Base-by-base conservation (phyloP, 2,113 vertebrate genomes). In the Albula glossodonta region DNA sequence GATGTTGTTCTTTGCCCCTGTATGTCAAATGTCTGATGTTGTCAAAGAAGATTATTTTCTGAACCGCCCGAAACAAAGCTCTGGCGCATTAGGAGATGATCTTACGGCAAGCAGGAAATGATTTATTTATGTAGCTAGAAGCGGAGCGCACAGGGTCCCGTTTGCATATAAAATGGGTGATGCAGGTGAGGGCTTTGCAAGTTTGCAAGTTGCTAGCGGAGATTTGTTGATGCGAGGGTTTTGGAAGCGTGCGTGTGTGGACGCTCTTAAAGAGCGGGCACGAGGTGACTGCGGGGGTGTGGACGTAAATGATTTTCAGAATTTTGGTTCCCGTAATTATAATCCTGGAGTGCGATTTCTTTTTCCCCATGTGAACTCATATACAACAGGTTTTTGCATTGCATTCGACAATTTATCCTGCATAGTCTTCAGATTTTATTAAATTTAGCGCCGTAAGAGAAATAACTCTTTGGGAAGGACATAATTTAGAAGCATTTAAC, bases 61-160 rank as follows among this genome's bases (percentile, higher is more conserved):
- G 41, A 74, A 81, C 51, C 17, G 41, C 22, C 78, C 17, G 63
- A 84, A 80, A 88, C 63, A 88, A 88, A 84, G 78, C n/a, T 10
- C 49, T 81, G 22, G 10, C 41, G 49, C 17, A 48, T 78, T 31
- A 48, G 56, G 60, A 81, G 79, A 81, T 50, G 57, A 74, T 48
- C 63, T 4, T 70, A 17, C 22, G 6, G 51, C 79, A 79, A 51
- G n/a, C 78, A 83, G 51, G 81, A 83, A 86, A 78, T 86, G 41
- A 81, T 88, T 84, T 88, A 86, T 83, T 78, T 82, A 78, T 84
- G 60, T 50, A 53, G 70, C 51, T 48, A 77, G 83, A 63, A 57
- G 15, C 50, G 17, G 48, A 74, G 83, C 11, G 79, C 70, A 12
- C 10, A 17, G 81, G 63, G 51, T 51, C 50, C 48, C 60, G 80